Percentiles rank a stretch among this genome's conserved stretches.
phyloP scores from a whole-genome alignment of 2,797 vertebrate genomes.

The Babyrousa celebensis region DNA sequence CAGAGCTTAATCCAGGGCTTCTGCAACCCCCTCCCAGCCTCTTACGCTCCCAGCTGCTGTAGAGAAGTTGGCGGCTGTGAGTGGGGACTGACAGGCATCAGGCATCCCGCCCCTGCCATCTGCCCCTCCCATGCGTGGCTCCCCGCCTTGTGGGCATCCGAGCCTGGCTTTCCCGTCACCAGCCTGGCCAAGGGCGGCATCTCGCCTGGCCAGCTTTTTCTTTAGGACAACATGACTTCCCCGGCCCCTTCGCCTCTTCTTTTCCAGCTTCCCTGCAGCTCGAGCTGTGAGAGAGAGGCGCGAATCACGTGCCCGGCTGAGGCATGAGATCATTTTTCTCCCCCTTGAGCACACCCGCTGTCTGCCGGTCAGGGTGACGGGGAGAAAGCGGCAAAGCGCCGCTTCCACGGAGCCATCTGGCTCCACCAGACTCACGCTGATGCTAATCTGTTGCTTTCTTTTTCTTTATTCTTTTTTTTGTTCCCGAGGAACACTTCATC shows the following conservation, averaged over 20 bases:
- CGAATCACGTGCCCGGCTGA: constrained; percentile 54
- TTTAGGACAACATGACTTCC: constrained; percentile 47
- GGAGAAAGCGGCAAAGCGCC: constrained; percentile 87
- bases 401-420: constrained; percentile 91
- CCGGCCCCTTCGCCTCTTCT: background rate
- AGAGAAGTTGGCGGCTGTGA: rapidly evolving
- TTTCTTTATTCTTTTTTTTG: constrained; percentile 85
- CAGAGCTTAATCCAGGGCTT: background rate
- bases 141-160: background rate
- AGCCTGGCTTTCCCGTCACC: background rate
- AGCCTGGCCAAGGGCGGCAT: background rate
- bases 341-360: constrained; percentile 84
- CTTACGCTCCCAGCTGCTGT: background rate
- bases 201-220: constrained; percentile 48
- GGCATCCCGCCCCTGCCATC: no score
- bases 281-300: constrained; percentile 63
- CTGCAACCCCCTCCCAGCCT: background rate
- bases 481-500: constrained; percentile 88
- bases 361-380: constrained; percentile 84
- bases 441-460: constrained; percentile 90
- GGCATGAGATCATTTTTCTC: constrained; percentile 89
- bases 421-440: constrained; percentile 88
- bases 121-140: background rate
- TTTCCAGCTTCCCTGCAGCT: constrained; percentile 82
- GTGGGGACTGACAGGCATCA: rapidly evolving